Evolutionary conservation across 2,888 invertebrate genomes (phyloP), one percentile per base, ranked within the genome.

Genomic region (Lithosia quadra): DNA sequence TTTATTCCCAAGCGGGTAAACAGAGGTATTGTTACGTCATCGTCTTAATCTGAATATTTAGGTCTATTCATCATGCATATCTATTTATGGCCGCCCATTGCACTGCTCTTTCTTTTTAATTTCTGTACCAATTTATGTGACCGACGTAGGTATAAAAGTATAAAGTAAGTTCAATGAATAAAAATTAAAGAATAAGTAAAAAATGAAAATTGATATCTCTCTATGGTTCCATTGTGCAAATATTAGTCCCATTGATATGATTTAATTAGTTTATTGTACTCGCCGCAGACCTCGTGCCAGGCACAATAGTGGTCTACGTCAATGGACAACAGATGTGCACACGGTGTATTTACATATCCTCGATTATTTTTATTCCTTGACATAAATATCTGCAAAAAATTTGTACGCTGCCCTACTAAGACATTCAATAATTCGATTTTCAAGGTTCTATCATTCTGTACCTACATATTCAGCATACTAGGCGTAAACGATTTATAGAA

Each of bases 361-460:
- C 88, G 82, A 83, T 89, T 81, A 85, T 83, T 61, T n/a, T 79
- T 83, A 84, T 79, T 85, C 90, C 89, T 90, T 90, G 90, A 89
- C 90, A 88, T 86, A 72, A 83, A 85, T 88, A 75, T 60, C 21
- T 60, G 36, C 36, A 39, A 39, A 60, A 39, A 36, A 39, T 21
- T 21, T 34, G 18, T 15, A 5, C n/a, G n/a, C n/a, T 49, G 9
- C 49, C n/a, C 49, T 49, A 49, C 7, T 1, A 49, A 18, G n/a
- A 49, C 24, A 9, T 18, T 9, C 33, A 34, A 34, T 10, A 33
- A 33, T 7, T 18, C 4, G 3, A 34, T 58, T 28, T 28, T 18
- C 58, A 58, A 34, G 58, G 58, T 34, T 33, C 10, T 58, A 18
- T 28, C 5, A 2, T 28, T 33, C 2, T 9, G 11, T 9, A 34